Conservation (phyloP, 2,113 vertebrate species). For the Bothrops jararaca region DNA sequence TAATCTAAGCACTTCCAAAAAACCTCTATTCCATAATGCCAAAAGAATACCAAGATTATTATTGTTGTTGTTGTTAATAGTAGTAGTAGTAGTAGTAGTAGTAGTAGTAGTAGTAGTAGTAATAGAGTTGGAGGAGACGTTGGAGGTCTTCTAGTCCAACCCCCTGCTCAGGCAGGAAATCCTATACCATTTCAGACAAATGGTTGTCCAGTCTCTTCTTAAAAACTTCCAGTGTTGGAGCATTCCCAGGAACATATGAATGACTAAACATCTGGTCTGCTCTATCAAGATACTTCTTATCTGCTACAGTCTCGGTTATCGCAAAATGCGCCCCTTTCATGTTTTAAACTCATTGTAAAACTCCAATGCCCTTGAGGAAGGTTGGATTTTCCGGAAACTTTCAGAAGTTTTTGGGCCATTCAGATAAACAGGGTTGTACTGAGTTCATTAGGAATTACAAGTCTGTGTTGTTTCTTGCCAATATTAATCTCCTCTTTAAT, state of each 20-base stretch:
- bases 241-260: background rate
- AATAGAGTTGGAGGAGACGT: no score
- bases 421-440: background rate
- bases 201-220: no score
- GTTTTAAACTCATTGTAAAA: background rate
- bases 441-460: background rate
- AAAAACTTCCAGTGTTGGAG: no score
- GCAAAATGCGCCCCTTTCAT: background rate
- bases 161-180: no score
- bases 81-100: no score
- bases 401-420: background rate
- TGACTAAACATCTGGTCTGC: background rate
- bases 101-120: no score
- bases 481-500: background rate
- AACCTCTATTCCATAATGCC: background rate
- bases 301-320: background rate
- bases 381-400: background rate
- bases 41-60: background rate
- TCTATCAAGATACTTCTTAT: background rate
- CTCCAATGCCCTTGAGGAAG: background rate
- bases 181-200: no score
- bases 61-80: no score
- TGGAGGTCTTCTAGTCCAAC: no score
- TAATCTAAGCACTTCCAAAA: background rate
- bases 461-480: conserved; percentile 2